Evolutionary conservation across 2,113 vertebrate species (phyloP), one percentile per base, ranked within the genome.

Genomic region (Nothobranchius kuhntae): DNA sequence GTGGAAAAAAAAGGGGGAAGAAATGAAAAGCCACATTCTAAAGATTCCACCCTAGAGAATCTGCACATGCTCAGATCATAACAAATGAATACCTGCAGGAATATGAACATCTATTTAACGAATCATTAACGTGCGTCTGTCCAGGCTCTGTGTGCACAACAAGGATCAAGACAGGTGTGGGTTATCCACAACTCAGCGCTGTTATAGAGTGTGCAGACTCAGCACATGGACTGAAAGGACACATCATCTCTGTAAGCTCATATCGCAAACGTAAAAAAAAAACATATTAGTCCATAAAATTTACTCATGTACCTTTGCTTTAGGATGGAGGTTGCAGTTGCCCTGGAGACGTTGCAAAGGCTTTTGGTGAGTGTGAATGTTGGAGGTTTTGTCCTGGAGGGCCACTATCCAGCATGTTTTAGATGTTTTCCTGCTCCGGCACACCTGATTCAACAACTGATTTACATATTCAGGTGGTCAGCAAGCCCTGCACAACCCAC

Each of bases 171-270:
- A 99, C 98, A 0, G 98, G 98, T 1, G 98, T 99, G 82, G 98
- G 98, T 52, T 99, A 99, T 87, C 98, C 97, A 1, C 98, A 99
- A 80, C 91, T 99, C 65, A 99, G 97, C 12, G 97, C 98, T 0
- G 98, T 99, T n/a, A 99, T 99, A 11, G 98, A 99, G 84, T 99
- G 97, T 59, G 95, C 96, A 0, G 98, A 99, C 90, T 98, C 97
- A 3, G 98, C 98, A 46, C 98, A 99, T 0, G 98, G 98, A 66
- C 93, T 99, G 62, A 98, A 98, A 90, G 98, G 98, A 73, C 97
- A 99, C 88, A 99, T 99, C 80, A 98, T 99, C 88, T 99, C 98
- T 3, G 98, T 98, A 83, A 95, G 97, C 71, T 58, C 10, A 40
- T 30, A 30, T 30, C 30, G 30, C 4, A 30, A 30, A 3, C 30